Evolutionary conservation across 2,797 vertebrate species (phyloP), one percentile per base, ranked within the genome.

Genomic region (Dromococcyx pavoninus): DNA sequence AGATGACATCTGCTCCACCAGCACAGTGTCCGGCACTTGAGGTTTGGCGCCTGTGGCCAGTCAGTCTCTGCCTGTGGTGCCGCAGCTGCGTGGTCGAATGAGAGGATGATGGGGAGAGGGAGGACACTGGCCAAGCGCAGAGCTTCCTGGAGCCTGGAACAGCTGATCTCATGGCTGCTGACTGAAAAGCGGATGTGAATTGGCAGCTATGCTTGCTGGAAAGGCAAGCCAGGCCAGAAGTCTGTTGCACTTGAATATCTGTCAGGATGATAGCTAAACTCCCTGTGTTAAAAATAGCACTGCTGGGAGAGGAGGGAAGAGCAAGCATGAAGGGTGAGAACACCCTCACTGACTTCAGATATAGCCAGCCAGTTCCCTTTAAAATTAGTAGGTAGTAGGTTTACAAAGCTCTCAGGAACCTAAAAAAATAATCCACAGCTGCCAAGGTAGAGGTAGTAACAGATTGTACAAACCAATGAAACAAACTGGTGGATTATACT

Each of bases 81-180:
- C 11, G 70, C 91, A 94, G 94, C 95, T 93, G 96, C 32, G 8
- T 4, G 3, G 71, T 60, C 3, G 6, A 71, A 22, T 8, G 71
- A 89, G 60, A 30, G 76, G 65, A 72, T 1, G 7, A 54, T 2
- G 28, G 67, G 85, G 86, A 95, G 75, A 88, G 71, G 72, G 88
- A 82, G 86, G 76, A 54, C 92, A 83, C 78, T 82, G 95, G 93
- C 89, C 4, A 18, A 86, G 65, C 5, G 7, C n/a, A 41, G 83
- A 84, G 48, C 50, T 84, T 85, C 77, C 77, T 41, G 69, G 88
- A 89, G 92, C 71, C 86, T 72, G 76, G 95, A 91, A 91, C 93
- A 97, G 95, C 95, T 89, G 91, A 93, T 94, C 82, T 93, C 93
- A 93, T 64, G 80, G 66, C 73, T 95, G 90, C 95, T 88, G 91